Evolutionary conservation across 1,140 invertebrate species (phyloP).

Genomic region (Pentalonia nigronervosa): DNA sequence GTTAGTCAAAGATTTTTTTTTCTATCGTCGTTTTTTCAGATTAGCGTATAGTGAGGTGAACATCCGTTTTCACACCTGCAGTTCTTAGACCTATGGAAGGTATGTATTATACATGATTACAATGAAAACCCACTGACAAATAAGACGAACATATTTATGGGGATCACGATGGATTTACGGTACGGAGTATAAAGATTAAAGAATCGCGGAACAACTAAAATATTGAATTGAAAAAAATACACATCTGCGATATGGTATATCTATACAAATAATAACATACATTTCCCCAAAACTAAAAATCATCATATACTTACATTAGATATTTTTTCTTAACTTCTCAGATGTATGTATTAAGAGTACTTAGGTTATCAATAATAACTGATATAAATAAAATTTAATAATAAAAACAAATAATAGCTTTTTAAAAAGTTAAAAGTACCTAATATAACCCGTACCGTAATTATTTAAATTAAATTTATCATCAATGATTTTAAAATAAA

Average conservation of each 20-base stretch:
- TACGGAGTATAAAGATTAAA: background rate
- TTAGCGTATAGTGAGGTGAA: background rate
- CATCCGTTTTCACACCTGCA: constrained; percentile 26
- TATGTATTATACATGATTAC: constrained; percentile 21
- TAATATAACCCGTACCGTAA: background rate
- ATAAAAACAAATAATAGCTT: background rate
- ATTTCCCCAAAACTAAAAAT: background rate
- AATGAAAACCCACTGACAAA: constrained; percentile 37
- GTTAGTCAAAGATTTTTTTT: constrained; percentile 9
- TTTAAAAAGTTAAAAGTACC: background rate
- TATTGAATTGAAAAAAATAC: constrained; percentile 29
- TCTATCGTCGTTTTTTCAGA: background rate
- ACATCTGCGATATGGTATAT: background rate
- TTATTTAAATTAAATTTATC: background rate
- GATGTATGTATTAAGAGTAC: background rate
- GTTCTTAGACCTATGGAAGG: background rate
- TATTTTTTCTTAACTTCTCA: background rate
- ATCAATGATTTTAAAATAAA: background rate
- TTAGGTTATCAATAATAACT: background rate
- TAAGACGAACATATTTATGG: constrained; percentile 9
- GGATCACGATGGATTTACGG: constrained; percentile 12
- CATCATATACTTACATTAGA: background rate
- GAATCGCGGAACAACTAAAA: background rate
- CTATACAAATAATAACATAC: background rate
- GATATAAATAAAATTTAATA: background rate